Percentiles rank a stretch among this genome's conserved stretches.
phyloP scores from a whole-genome alignment of 2,113 vertebrate species.

The Stegastes partitus region DNA sequence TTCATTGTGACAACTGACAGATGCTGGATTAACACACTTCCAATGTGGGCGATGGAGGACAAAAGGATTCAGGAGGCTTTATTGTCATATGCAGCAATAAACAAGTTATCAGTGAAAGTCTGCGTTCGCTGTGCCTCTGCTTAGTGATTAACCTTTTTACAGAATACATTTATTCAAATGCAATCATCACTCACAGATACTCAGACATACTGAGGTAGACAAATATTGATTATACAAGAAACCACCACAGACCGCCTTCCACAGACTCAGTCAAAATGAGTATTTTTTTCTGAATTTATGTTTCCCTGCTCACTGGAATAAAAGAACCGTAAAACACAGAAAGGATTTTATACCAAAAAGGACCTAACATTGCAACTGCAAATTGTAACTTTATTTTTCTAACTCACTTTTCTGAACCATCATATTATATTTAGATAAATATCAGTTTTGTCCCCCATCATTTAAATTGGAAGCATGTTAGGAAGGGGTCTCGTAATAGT shows the following conservation, averaged over 20 bases:
- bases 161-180: too few species aligned
- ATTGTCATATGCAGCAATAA: too few species aligned
- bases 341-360: not conserved
- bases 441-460: not conserved
- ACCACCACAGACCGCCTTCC: too few species aligned
- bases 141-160: too few species aligned
- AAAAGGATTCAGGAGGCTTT: not conserved
- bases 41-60: not conserved
- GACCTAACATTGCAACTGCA: not conserved
- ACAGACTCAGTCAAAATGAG: too few species aligned
- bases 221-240: too few species aligned
- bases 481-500: too few species aligned
- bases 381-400: not conserved
- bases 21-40: not conserved
- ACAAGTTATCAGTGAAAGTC: too few species aligned
- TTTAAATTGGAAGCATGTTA: too few species aligned
- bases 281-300: not conserved
- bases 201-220: too few species aligned
- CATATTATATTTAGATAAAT: not conserved
- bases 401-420: not conserved
- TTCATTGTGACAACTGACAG: not conserved
- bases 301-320: not conserved
- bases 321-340: not conserved
- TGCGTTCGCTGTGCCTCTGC: too few species aligned
- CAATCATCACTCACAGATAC: too few species aligned